Base-by-base conservation (phyloP, 2,888 invertebrate genomes). In the Invenusta paracnida region DNA sequence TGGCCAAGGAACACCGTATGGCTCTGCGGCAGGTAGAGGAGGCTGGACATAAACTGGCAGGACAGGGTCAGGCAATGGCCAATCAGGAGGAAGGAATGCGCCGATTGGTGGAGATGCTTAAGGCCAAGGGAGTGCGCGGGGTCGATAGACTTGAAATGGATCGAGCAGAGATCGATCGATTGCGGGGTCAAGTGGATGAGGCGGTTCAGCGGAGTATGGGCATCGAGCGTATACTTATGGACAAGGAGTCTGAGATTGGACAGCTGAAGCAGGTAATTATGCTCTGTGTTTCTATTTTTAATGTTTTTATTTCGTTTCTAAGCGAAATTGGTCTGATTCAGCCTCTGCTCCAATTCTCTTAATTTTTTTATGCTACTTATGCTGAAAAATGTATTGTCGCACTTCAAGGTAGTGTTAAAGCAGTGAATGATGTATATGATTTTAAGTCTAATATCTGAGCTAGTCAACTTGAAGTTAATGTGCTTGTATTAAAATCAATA, bases 1-100 rank as follows among this genome's bases (percentile, higher is more conserved):
- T 85, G n/a, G 29, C 67, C 30, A 85, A 85, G 31, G 85, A 85
- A 30, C 67, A 85, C 31, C 83, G 85, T 23, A 85, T 85, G 73
- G 73, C 73, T 23, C 73, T 73, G 2, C 73, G 73, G 2, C 73
- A 73, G 27, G 73, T 73, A 5, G 73, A 73, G 73, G 73, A 73
- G 73, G 73, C 73, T 5, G 73, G 23, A 23, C 73, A 73, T 23
- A 73, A 73, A 73, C 25, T 73, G 73, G 73, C 73, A 2, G 73
- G 73, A 2, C 73, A 73, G 73, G 23, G 23, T 23, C 73, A 73
- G 73, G 73, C 73, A 23, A n/a, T 73, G 73, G 73, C 73, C 73
- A 73, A 73, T 73, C 73, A 73, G 73, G 73, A 73, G 17, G 73
- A 73, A 25, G 73, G 73, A 23, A 73, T 73, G 73, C 73, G 73